Base-by-base conservation (phyloP, 2,113 vertebrate species). In the Eurystomus gularis region DNA sequence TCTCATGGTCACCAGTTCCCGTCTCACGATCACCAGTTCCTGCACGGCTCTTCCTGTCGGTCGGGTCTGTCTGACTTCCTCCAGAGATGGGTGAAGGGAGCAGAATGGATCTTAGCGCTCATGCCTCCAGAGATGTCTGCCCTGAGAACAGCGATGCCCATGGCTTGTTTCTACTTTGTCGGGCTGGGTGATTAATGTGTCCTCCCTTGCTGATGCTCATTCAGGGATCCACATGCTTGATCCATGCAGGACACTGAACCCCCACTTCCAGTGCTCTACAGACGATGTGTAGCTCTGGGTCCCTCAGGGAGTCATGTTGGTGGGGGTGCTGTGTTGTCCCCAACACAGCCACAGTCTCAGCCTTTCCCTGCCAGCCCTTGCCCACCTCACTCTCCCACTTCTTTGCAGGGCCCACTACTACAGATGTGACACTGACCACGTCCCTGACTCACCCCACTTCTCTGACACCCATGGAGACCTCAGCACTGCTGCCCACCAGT, bases 211-310 rank as follows among this genome's bases (percentile, higher is more conserved):
- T 61, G 69, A 48, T 7, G 61, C 3, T 33, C 17, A 1, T 5
- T 76, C 26, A 79, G 52, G 18, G 33, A 65, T 69, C 23, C 2
- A 4, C 1, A 3, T 52, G 18, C 5, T 57, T 65, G 37, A 40
- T 61, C 77, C 8, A 5, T 13, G 17, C 42, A 33, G 39, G 88
- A 55, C 0, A 1, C 54, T 2, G 60, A 61, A 23, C 6, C 10
- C n/a, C 15, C 11, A 12, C 7, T 65, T 9, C 11, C 2, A 2
- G 0, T 2, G 8, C 1, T 58, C 68, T 6, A 1, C 1, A 5
- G 29, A 72, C 91, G 61, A 14, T 26, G 37, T 2, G 4, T n/a
- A 76, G 65, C n/a, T 52, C 48, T 48, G 81, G 19, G 42, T 31
- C 24, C 18, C 17, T 49, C 0, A 0, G 17, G 33, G 31, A 9